Evolutionary conservation across 2,888 invertebrate species (phyloP), one percentile per base, ranked within the genome.

Genomic region (Archips xylosteana): DNA sequence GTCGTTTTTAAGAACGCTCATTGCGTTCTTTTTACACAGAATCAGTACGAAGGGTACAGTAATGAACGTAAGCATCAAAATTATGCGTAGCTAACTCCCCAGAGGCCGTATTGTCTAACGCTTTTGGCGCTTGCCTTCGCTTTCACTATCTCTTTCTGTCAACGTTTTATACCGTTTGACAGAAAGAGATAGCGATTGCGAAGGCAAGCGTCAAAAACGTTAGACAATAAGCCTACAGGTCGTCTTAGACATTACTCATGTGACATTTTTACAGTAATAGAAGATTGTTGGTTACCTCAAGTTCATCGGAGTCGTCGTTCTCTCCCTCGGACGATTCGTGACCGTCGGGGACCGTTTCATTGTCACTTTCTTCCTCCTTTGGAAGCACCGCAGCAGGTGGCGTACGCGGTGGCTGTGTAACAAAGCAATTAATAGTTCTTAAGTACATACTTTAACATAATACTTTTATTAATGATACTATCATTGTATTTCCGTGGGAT

Each of bases 271-370:
- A 23, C 6, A 12, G 32, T 12, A 57, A 57, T 10, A 59, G n/a
- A 42, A 63, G 51, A 34, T 66, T 71, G 36, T 76, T 64, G 32
- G 78, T 78, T 91, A 96, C 96, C 92, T 96, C 96, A 77, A 96
- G 91, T 80, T 95, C 95, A 77, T 96, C 97, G 63, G 96, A 96
- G 79, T 96, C 96, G 71, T 95, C 96, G 78, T 95, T 96, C 42
- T 95, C 96, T 75, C 96, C 96, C 83, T 96, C 96, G 62, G 95
- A 92, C 63, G 95, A 93, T 76, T 95, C 95, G 77, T 92, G 70
- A 12, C 65, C 89, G 75, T 95, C 95, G 66, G 87, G 86, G 39
- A 87, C 90, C 62, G 86, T 85, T 77, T 89, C 80, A 49, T 76
- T 80, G 71, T 85, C 85, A 77, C 82, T 86, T 34, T 88, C 87